Evolutionary conservation across 2,888 invertebrate genomes (phyloP).

Genomic region (Stenodera caucasica): DNA sequence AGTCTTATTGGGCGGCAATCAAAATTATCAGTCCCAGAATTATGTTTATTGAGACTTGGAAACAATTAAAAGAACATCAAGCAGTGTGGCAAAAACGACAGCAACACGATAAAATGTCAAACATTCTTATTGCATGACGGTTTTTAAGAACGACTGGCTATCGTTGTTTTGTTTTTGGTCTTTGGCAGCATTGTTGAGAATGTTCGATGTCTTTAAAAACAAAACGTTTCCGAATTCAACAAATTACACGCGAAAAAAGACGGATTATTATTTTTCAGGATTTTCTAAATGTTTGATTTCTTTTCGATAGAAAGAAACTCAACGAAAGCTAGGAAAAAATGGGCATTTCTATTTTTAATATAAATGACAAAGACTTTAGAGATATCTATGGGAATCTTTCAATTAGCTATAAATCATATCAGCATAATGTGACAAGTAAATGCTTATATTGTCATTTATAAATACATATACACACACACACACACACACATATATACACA

Average conservation of each 20-base stretch:
- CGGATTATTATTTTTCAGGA: too few species aligned
- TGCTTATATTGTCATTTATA: slow-evolving; percentile 20
- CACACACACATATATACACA: slow-evolving; percentile 11
- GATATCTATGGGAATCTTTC: slow-evolving; percentile 23
- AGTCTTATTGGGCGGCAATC: neutral
- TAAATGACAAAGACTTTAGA: slow-evolving; percentile 23
- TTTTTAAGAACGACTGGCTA: slow-evolving; percentile 14
- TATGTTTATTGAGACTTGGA: slow-evolving; percentile 4
- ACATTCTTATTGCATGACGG: slow-evolving; percentile 37
- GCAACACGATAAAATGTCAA: slow-evolving; percentile 46
- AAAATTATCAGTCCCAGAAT: neutral
- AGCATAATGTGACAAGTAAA: slow-evolving; percentile 27
- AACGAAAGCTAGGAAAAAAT: too few species aligned
- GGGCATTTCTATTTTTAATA: slow-evolving; percentile 20
- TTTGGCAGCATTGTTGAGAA: neutral
- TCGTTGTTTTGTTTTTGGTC: neutral
- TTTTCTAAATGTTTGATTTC: too few species aligned
- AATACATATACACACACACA: too few species aligned
- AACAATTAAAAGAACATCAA: neutral
- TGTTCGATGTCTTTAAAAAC: neutral
- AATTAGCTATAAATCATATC: slow-evolving; percentile 26
- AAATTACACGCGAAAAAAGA: too few species aligned
- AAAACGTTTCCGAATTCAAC: neutral
- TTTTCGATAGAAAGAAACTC: too few species aligned
- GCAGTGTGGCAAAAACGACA: slow-evolving; percentile 26